Base-by-base conservation (phyloP, 2,888 invertebrate genomes). In the Odontothrips loti region DNA sequence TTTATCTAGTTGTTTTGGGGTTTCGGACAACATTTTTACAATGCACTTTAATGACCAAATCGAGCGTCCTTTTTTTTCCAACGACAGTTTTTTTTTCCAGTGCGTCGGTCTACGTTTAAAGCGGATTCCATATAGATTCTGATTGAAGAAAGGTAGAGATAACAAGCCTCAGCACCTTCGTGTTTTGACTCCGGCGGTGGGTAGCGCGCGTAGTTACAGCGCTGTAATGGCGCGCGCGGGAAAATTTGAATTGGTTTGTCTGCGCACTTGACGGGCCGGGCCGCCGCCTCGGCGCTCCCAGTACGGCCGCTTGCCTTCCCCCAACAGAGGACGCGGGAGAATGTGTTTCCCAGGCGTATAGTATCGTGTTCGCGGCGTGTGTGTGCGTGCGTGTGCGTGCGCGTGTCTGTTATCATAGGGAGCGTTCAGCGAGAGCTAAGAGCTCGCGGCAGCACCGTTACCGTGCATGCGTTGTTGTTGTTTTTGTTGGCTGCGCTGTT, bases 301-400 rank as follows among this genome's bases (percentile, higher is more conserved):
- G 34, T 43, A 43, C 34, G 34, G 34, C 34, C 34, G 34, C 34
- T 43, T 43, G 34, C 34, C 6, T 6, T 43, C 34, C 34, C 34
- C 34, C 34, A 43, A 43, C 34, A 6, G 34, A 51, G 51, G 51
- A 20, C 51, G 51, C 20, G 58, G 15, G 58, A n/a, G 20, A 58
- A n/a, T n/a, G 58, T 75, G 27, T 75, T 58, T 58, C 23, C 68
- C 68, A 75, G 27, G 68, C 68, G 58, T 58, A 58, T 58, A 11
- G 58, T 58, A n/a, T 58, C 34, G 34, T 43, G 34, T 58, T 58
- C 58, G 58, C 58, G 58, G 58, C 17, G 58, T n/a, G 58, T 17
- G 34, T 43, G 34, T 43, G 34, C 6, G 34, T 43, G 34, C 34
- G 34, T 6, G 34, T 6, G 34, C 6, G 34, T 43, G 34, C 17